Conservation (phyloP, 2,888 invertebrate species). For the Sphaeridia pumilis region DNA sequence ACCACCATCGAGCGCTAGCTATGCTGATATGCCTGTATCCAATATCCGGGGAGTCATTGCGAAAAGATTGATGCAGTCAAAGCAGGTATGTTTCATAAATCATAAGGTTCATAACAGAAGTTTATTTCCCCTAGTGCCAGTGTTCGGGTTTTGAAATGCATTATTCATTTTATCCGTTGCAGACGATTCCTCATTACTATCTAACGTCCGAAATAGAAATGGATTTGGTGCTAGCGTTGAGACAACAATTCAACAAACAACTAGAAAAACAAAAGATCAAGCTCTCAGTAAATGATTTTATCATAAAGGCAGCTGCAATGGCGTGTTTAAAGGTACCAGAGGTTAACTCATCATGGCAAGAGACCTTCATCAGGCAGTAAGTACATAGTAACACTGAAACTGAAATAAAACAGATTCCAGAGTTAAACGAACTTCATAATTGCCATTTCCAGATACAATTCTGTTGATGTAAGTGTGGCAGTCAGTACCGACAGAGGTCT, state of each 20-base stretch:
- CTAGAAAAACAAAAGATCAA: slow-evolving; percentile 69
- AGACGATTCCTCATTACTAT: slow-evolving; percentile 95
- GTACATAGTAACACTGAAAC: slow-evolving; percentile 38
- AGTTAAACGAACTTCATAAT: no score
- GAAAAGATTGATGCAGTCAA: slow-evolving; percentile 73
- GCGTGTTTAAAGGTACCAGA: slow-evolving; percentile 83
- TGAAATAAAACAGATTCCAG: no score
- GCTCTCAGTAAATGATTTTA: slow-evolving; percentile 89
- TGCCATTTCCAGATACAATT: slow-evolving; percentile 54
- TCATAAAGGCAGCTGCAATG: slow-evolving; percentile 83
- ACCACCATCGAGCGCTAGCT: slow-evolving; percentile 45
- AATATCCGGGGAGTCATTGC: slow-evolving; percentile 80
- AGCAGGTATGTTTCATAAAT: slow-evolving; percentile 48
- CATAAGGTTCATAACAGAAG: background rate
- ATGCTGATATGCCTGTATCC: slow-evolving; percentile 67
- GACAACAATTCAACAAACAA: slow-evolving; percentile 65
- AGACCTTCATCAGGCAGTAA: slow-evolving; percentile 79
- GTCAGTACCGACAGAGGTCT: slow-evolving; percentile 90
- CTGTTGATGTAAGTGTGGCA: slow-evolving; percentile 92
- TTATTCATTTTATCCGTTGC: background rate
- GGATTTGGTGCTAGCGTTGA: slow-evolving; percentile 58
- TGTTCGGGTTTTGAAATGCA: background rate
- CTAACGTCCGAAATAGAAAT: slow-evolving; percentile 73
- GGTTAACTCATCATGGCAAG: slow-evolving; percentile 93
- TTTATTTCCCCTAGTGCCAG: background rate